phyloP scores from a whole-genome alignment of 2,888 invertebrate genomes.

The Lymantria monacha region DNA sequence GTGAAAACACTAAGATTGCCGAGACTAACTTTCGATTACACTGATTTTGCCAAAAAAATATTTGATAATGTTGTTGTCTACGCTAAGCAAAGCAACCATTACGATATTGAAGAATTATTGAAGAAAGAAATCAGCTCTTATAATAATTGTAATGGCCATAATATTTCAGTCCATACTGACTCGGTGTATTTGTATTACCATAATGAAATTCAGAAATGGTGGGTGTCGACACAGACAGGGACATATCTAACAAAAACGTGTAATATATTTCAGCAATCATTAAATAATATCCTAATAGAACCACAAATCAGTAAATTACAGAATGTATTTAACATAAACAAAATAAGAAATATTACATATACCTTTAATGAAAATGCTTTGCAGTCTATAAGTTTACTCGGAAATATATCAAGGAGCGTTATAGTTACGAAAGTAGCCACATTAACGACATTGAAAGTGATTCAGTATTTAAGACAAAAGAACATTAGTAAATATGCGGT shows the following conservation, averaged over 20 bases:
- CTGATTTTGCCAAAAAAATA: slow-evolving; percentile 9
- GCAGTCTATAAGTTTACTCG: not conserved
- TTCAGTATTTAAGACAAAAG: not conserved
- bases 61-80: slow-evolving; percentile 4
- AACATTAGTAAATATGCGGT: too few species aligned
- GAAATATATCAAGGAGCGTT: not conserved
- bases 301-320: not conserved
- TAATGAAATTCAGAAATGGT: slow-evolving; percentile 17
- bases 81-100: slow-evolving; percentile 16
- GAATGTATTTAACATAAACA: slow-evolving; percentile 2
- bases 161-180: too few species aligned
- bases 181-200: slow-evolving; percentile 19
- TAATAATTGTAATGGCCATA: too few species aligned
- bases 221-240: slow-evolving; percentile 15
- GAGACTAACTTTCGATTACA: slow-evolving; percentile 12
- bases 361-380: not conserved
- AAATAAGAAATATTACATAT: not conserved
- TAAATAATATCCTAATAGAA: not conserved
- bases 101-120: slow-evolving; percentile 6
- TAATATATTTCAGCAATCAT: not conserved
- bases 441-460: not conserved
- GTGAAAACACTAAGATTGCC: slow-evolving; percentile 16
- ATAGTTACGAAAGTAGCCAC: slow-evolving; percentile 4
- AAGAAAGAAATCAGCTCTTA: slow-evolving; percentile 10
- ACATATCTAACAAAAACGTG: too few species aligned